Evolutionary conservation across 2,888 invertebrate species (phyloP).

Genomic region (Linhomoeus sp.): DNA sequence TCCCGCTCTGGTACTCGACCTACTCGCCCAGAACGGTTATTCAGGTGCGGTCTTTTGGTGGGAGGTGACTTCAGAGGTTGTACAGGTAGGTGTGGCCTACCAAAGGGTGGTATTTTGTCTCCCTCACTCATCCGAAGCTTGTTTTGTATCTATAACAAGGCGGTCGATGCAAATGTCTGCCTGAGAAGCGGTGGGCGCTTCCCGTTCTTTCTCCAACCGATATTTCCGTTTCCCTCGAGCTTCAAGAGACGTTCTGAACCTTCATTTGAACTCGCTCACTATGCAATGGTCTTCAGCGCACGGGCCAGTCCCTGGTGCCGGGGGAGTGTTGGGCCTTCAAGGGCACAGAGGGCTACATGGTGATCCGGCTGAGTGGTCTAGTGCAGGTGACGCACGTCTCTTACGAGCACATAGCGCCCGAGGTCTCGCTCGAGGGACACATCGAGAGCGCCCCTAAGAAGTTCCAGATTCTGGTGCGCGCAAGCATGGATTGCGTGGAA

Average conservation of each 20-base stretch:
- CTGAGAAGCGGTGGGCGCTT: too few relatives aligned
- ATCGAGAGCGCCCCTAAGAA: slow-evolving; percentile 77
- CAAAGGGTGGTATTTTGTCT: not conserved
- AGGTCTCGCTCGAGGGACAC: slow-evolving; percentile 57
- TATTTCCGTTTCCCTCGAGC: too few relatives aligned
- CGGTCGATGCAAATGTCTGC: too few relatives aligned
- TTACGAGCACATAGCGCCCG: slow-evolving; percentile 66
- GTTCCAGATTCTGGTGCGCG: slow-evolving; percentile 39
- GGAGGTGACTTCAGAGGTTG: not conserved
- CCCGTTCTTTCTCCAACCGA: too few relatives aligned
- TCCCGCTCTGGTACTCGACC: slow-evolving; percentile 63
- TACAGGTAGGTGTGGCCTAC: not conserved
- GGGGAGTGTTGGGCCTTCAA: slow-evolving; percentile 95
- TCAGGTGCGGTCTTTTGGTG: slow-evolving; percentile 33
- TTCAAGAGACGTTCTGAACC: too few relatives aligned
- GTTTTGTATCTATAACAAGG: too few relatives aligned
- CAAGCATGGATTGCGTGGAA: too few relatives aligned
- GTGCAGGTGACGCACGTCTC: slow-evolving; percentile 59
- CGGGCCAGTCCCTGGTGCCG: slow-evolving; percentile 18
- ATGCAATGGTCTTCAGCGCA: too few relatives aligned
- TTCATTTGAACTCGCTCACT: too few relatives aligned
- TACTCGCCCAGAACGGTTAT: slow-evolving; percentile 68
- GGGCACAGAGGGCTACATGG: slow-evolving; percentile 62
- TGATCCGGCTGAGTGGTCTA: slow-evolving; percentile 53
- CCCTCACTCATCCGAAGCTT: too few relatives aligned